Evolutionary conservation across 2,888 invertebrate genomes (phyloP).

Genomic region (Drosophila anomalata): DNA sequence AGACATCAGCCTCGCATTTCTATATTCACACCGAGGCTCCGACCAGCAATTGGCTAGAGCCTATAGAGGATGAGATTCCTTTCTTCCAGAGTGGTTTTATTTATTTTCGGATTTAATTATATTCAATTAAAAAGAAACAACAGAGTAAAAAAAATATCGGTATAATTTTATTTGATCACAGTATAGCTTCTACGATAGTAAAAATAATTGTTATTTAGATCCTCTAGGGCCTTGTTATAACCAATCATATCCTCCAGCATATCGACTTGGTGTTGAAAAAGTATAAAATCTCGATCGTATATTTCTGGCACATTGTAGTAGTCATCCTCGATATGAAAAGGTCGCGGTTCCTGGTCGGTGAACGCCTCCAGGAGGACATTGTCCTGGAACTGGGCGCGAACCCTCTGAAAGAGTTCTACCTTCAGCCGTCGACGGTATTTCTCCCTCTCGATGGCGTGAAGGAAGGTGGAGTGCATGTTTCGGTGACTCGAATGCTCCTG

Average conservation of each 20-base stretch:
- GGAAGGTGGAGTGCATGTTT: slow-evolving; percentile 42
- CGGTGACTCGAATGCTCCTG: background rate
- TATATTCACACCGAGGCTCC: slow-evolving; percentile 8
- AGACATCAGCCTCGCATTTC: background rate
- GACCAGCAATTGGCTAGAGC: slow-evolving; percentile 1
- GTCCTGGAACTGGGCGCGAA: slow-evolving; percentile 42
- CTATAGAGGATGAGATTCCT: background rate
- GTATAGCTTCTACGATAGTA: background rate
- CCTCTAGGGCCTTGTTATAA: background rate
- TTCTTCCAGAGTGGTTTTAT: too few species aligned
- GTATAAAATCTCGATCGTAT: background rate
- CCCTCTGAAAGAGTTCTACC: slow-evolving; percentile 32
- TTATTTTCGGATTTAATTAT: too few species aligned
- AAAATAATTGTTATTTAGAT: background rate
- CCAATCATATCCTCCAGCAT: background rate
- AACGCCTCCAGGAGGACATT: slow-evolving; percentile 12
- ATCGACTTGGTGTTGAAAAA: slow-evolving; percentile 24
- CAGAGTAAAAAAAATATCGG: background rate
- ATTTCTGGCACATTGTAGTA: slow-evolving; percentile 29
- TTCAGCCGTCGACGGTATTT: slow-evolving; percentile 18
- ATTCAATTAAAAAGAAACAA: background rate
- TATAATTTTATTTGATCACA: background rate
- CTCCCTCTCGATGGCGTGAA: slow-evolving; percentile 17
- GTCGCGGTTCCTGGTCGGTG: background rate
- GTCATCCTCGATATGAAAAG: background rate